Base-by-base conservation (phyloP, 1,140 invertebrate genomes). In the Ganaspis sp. region DNA sequence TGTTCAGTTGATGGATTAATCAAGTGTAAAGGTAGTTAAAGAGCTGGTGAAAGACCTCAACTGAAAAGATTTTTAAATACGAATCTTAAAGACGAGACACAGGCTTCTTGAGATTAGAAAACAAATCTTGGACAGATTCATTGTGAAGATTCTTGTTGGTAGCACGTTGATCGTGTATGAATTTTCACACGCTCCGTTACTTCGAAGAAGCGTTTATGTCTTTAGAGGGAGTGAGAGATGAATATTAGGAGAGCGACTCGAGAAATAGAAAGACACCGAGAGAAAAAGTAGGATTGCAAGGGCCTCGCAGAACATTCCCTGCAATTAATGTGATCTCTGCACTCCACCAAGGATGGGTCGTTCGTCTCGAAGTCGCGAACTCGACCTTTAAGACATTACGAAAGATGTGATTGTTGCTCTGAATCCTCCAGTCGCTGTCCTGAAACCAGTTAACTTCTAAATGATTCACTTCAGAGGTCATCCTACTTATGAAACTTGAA, bases 371-470 rank as follows among this genome's bases (percentile, higher is more conserved):
- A 81, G 77, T 85, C 82, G 82, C 83, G 84, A 84, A 87, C 80
- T 84, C 86, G 86, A 90, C 83, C 84, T 85, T 84, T 87, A 87
- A 86, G 73, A 77, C 29, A 74, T 85, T 81, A 83, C 81, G 83
- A 86, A 87, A 88, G 82, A 82, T 69, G 81, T 73, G 75, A 79
- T 76, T 29, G 77, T 73, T 80, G 78, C 81, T 79, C 81, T 75
- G 74, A 79, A 79, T 79, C 77, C 76, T 23, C 54, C 12, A 49
- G 29, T 34, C 29, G 29, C 19, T 3, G 3, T 34, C 58, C 12
- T 34, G 26, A 26, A 49, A 64, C 58, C 12, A 15, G 58, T 26
- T 34, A 34, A 64, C 23, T 64, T 26, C 4, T 64, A n/a, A 64
- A 64, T 64, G 11, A 64, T 64, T 5, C 23, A 64, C 23, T 64